A percentile compares a stretch with the other conserved stretches of the same genome.
These are phyloP conservation scores for Anser cygnoides DNA, from an alignment of 2,113 vertebrate species.

Conservation along the genomic window DNA sequence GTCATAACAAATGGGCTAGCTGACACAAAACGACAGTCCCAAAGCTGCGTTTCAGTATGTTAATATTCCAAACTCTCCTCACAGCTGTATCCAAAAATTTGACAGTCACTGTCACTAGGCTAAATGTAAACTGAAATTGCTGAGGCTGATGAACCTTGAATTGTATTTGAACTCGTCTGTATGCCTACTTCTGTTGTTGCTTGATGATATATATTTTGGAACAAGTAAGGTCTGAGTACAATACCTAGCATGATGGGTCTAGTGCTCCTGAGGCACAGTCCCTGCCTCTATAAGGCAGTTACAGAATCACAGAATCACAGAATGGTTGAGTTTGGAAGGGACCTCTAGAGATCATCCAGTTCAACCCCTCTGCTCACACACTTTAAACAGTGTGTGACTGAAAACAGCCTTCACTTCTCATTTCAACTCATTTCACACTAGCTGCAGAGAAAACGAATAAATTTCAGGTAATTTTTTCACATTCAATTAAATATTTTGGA, in stretches of 20 bases:
- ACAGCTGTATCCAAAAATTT: background rate
- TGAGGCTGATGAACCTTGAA: background rate
- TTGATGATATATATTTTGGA: background rate
- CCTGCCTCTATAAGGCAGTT: background rate
- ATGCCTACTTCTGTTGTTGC: background rate
- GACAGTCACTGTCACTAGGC: background rate
- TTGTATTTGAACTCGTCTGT: background rate
- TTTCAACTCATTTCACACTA: background rate
- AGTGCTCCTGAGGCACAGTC: background rate
- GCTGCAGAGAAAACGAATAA: background rate
- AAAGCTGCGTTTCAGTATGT: background rate
- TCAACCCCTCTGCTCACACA: too few relatives aligned
- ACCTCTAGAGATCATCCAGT: too few relatives aligned
- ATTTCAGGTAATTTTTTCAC: background rate
- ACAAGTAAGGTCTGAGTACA: background rate
- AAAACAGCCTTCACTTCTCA: background rate
- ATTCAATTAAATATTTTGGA: background rate
- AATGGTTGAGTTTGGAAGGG: too few relatives aligned
- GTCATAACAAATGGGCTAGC: background rate
- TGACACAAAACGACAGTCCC: background rate
- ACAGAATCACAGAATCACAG: too few relatives aligned
- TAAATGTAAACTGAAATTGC: background rate
- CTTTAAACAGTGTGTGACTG: background rate
- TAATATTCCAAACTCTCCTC: background rate
- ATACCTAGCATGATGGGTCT: accelerated